These are phyloP conservation scores for Drosophila erecta DNA, from an alignment of 1,140 invertebrate genomes.

Conservation along the genomic window DNA sequence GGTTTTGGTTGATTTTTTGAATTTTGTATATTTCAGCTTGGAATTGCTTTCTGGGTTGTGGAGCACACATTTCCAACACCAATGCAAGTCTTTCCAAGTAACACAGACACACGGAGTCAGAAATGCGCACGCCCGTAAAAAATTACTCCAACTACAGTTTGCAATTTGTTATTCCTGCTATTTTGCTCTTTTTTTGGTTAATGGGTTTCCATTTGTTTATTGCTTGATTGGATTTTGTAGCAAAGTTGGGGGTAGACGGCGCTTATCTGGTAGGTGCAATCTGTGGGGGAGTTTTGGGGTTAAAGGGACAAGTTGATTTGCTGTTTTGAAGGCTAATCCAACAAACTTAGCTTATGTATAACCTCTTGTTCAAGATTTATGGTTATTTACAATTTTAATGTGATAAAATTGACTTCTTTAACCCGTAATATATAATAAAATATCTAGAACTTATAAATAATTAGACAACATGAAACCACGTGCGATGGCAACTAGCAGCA, in stretches of 20 bases:
- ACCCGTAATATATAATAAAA: too few species aligned
- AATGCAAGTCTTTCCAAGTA: conserved; percentile 7
- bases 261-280: neutral
- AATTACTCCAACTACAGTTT: conserved; percentile 34
- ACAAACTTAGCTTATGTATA: neutral
- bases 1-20: conserved; percentile 29
- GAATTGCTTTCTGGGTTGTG: conserved; percentile 30
- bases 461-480: too few species aligned
- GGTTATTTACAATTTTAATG: too few species aligned
- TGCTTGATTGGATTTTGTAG: conserved; percentile 43
- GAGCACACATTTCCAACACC: conserved; percentile 15
- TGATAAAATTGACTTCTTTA: too few species aligned
- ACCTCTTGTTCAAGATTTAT: too few species aligned
- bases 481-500: too few species aligned
- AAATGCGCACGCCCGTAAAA: conserved; percentile 39
- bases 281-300: neutral
- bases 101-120: conserved; percentile 23
- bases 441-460: too few species aligned
- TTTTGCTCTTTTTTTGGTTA: conserved; percentile 28
- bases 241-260: neutral
- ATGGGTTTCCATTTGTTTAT: conserved; percentile 48
- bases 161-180: conserved; percentile 46
- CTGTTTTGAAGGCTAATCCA: neutral
- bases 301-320: neutral
- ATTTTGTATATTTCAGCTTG: neutral